Evolutionary conservation across 2,113 vertebrate genomes (phyloP).

Genomic region (Abramis brama): DNA sequence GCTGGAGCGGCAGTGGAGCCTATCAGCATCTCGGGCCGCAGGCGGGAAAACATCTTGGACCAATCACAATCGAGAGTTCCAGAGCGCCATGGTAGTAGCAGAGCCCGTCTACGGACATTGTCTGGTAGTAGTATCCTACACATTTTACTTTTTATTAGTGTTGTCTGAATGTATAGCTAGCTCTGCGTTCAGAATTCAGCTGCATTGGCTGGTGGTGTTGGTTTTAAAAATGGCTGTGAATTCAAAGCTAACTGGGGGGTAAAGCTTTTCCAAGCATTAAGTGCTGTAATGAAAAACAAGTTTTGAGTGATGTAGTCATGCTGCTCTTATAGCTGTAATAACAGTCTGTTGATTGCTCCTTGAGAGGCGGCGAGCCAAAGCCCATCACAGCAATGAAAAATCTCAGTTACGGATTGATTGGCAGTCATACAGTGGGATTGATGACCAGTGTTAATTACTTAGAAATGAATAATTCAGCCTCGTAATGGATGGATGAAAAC

Average conservation of each 20-base stretch:
- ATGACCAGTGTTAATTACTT: conserved; percentile 71
- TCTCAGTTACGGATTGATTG: conserved; percentile 48
- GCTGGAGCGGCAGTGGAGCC: too few species aligned
- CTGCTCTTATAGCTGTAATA: conserved; percentile 42
- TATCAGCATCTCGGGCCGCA: too few species aligned
- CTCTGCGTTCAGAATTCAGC: not conserved
- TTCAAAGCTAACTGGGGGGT: conserved; percentile 25
- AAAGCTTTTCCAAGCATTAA: conserved; percentile 26
- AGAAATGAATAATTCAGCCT: conserved; percentile 74
- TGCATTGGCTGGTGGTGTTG: conserved; percentile 8
- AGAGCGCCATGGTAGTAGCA: not conserved
- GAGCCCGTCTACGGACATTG: too few species aligned
- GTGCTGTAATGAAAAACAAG: conserved; percentile 37
- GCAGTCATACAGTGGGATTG: conserved; percentile 43
- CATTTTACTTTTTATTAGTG: not conserved
- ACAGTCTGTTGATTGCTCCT: conserved; percentile 51
- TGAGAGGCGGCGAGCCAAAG: conserved; percentile 48
- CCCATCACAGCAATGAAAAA: conserved; percentile 45
- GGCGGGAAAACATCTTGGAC: not conserved
- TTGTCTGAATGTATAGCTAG: not conserved
- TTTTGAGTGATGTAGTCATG: conserved; percentile 43
- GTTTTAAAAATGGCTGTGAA: not conserved
- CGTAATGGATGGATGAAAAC: conserved; percentile 71
- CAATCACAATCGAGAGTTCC: not conserved
- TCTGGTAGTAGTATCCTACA: too few species aligned